A percentile compares a stretch with the other conserved stretches of the same genome.
phyloP scores from a whole-genome alignment of 2,113 vertebrate species.

The Camarhynchus parvulus region DNA sequence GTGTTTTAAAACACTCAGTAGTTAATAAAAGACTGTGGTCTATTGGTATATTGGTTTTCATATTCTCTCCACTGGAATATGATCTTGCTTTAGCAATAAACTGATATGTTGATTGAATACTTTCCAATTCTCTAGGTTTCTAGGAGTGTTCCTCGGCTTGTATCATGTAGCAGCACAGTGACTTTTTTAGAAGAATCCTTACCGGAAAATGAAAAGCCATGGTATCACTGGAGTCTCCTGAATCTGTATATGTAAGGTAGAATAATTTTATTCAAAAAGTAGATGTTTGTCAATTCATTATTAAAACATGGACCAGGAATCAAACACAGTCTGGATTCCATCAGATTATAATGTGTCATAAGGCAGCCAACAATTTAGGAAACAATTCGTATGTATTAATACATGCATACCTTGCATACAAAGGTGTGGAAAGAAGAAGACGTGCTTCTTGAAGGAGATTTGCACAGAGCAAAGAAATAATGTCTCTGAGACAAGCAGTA shows the following conservation, averaged over 20 bases:
- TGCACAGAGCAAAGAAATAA: not conserved
- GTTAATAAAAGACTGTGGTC: conserved; percentile 21
- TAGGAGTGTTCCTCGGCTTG: not conserved
- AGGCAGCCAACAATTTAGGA: not conserved
- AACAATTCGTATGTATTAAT: not conserved
- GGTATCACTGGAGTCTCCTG: not conserved
- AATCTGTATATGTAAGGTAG: not conserved
- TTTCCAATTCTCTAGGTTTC: not conserved
- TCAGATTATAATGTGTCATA: not conserved
- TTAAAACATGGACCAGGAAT: not conserved
- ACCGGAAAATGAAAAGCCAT: not conserved
- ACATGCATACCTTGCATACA: not conserved
- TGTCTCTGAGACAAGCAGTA: not conserved
- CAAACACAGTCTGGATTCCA: not conserved
- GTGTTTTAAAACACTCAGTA: conserved; percentile 33
- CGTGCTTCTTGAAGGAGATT: not conserved
- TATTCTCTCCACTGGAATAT: not conserved
- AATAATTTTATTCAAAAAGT: not conserved
- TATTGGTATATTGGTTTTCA: conserved; percentile 18
- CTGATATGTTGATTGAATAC: not conserved
- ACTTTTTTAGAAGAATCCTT: not conserved
- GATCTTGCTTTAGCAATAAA: not conserved
- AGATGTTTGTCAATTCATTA: not conserved
- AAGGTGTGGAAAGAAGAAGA: not conserved
- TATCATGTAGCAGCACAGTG: not conserved